phyloP scores from a whole-genome alignment of 2,888 invertebrate species.

The Eledona agricola region DNA sequence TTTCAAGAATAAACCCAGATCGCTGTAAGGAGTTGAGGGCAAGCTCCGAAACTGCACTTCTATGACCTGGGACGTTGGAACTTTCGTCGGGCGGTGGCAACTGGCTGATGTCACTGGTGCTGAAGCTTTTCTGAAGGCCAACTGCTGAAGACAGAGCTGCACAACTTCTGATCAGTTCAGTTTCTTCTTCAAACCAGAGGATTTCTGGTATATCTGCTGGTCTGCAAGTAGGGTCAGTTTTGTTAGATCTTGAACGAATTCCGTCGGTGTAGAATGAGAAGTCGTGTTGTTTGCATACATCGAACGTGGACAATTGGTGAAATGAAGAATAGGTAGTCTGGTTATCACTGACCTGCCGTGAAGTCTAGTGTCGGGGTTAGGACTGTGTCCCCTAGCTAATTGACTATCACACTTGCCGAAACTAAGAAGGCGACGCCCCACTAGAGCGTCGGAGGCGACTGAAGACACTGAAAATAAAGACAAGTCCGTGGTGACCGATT shows the following conservation, averaged over 20 bases:
- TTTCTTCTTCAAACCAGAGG: slow-evolving; percentile 77
- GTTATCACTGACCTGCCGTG: slow-evolving; percentile 46
- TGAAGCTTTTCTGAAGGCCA: slow-evolving; percentile 85
- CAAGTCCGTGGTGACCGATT: slow-evolving; percentile 84
- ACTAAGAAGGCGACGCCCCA: slow-evolving; percentile 61
- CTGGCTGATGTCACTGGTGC: slow-evolving; percentile 79
- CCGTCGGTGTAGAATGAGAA: too few relatives aligned
- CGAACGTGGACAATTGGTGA: too few relatives aligned
- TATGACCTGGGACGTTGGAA: slow-evolving; percentile 55
- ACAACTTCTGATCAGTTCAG: slow-evolving; percentile 81
- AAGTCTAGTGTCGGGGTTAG: slow-evolving; percentile 71
- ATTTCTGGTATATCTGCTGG: slow-evolving; percentile 72
- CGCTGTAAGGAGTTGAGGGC: slow-evolving; percentile 68
- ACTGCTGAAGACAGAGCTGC: slow-evolving; percentile 81
- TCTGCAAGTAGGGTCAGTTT: slow-evolving; percentile 50
- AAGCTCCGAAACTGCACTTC: slow-evolving; percentile 67
- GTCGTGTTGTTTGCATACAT: too few relatives aligned
- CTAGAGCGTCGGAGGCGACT: slow-evolving; percentile 66
- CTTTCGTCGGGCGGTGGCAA: slow-evolving; percentile 65
- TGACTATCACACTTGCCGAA: slow-evolving; percentile 66
- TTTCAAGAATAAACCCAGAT: slow-evolving; percentile 65
- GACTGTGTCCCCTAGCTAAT: slow-evolving; percentile 71
- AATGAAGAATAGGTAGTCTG: too few relatives aligned
- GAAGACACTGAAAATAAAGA: slow-evolving; percentile 78
- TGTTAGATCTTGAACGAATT: too few relatives aligned